Base-by-base conservation (phyloP, 2,113 vertebrate genomes). In the Tylochromis polylepis region DNA sequence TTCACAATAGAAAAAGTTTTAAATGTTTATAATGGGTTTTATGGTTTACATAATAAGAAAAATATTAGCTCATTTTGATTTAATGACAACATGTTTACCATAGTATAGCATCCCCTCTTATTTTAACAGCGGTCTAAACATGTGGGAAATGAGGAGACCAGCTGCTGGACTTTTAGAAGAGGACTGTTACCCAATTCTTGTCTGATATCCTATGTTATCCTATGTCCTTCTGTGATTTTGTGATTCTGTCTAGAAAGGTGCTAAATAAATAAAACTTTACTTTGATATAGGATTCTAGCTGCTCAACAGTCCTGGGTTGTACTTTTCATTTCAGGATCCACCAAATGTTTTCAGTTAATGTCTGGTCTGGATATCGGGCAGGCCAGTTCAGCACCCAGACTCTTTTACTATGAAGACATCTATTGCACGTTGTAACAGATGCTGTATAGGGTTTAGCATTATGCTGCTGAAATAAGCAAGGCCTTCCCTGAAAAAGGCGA, bases 401-500 rank as follows among this genome's bases (percentile, higher is more conserved):
- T 27, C 0, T 70, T 70, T 41, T 70, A 8, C n/a, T 43, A 24
- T 43, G 41, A 0, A 70, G 38, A 41, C 62, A 70, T 24, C n/a
- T 70, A 12, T 62, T 62, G 36, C 0, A 36, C 3, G 8, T 16
- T 43, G 18, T n/a, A 1, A 38, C 18, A 65, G 38, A 43, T 1
- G 11, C 62, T 9, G 7, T 22, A 41, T 70, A 38, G 24, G 8
- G 22, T 6, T 65, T 46, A 15, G 38, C 14, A 46, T 72, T 27
- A 2, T 72, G 22, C 22, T 46, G 22, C 3, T 27, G 22, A 46
- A 72, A 46, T 46, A 27, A 0, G 38, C 65, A 46, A 27, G 65
- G 0, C 5, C 2, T 72, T 72, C 1, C 22, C 22, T 18, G 38
- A 43, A 70, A 70, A 67, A 24, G n/a, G 12, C 65, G 43, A 15